phyloP scores from a whole-genome alignment of 2,797 vertebrate species.

The Sebastes miniatus region DNA sequence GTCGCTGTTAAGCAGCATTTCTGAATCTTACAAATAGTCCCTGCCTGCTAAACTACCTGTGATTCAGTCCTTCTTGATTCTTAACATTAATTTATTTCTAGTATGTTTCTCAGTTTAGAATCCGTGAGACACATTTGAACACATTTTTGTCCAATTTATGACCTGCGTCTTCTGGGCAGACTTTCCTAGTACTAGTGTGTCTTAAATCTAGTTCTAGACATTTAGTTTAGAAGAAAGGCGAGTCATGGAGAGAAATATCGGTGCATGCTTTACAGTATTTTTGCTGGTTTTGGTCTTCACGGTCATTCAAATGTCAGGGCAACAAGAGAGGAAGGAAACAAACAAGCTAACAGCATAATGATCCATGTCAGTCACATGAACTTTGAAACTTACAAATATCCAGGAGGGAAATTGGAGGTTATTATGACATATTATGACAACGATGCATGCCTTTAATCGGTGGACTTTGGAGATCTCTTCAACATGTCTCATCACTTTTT shows the following conservation, averaged over 20 bases:
- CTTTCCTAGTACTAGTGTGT: not conserved
- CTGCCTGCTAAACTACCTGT: not conserved
- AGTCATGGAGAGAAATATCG: not conserved
- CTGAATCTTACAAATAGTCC: too few species aligned
- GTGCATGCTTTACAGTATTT: not conserved
- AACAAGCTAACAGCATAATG: slow-evolving; percentile 9
- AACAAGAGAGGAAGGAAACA: not conserved
- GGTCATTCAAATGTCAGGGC: not conserved
- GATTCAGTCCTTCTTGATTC: not conserved
- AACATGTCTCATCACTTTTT: not conserved
- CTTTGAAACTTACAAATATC: slow-evolving; percentile 18
- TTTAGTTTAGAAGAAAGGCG: not conserved
- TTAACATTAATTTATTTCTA: not conserved
- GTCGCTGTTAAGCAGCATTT: too few species aligned
- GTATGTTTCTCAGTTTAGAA: not conserved
- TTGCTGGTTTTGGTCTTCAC: not conserved
- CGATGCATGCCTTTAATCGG: not conserved
- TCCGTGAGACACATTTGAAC: not conserved
- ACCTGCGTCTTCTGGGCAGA: not conserved
- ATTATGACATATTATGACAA: not conserved
- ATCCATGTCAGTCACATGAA: slow-evolving; percentile 36
- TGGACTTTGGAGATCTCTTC: not conserved
- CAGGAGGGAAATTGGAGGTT: not conserved
- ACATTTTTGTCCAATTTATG: not conserved
- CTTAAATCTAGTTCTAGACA: not conserved